phyloP scores from a whole-genome alignment of 2,797 vertebrate species.

The Trichosurus vulpecula region DNA sequence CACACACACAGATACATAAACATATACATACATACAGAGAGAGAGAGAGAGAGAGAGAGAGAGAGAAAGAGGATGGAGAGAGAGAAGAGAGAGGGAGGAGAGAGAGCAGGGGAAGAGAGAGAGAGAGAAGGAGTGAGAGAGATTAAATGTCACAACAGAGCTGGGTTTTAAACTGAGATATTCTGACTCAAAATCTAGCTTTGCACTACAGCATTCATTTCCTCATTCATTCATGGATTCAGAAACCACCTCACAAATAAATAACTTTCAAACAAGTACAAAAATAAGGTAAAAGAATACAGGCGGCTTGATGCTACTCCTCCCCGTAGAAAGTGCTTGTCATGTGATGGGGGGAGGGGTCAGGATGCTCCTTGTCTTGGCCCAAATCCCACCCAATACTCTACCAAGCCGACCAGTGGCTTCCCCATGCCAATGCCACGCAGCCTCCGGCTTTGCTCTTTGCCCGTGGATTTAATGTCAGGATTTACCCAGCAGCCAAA shows the following conservation, averaged over 20 bases:
- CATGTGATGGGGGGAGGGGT: too few species aligned
- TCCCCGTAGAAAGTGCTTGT: background rate
- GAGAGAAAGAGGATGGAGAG: too few species aligned
- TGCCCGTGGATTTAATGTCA: background rate
- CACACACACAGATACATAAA: too few species aligned
- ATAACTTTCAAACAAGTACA: background rate
- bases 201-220: background rate
- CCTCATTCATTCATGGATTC: background rate
- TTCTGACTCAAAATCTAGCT: background rate
- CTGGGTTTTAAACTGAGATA: background rate
- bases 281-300: background rate
- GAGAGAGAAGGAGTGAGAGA: too few species aligned
- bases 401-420: background rate
- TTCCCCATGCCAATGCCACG: background rate
- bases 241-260: background rate
- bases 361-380: background rate
- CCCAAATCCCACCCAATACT: background rate
- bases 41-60: too few species aligned
- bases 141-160: background rate
- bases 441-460: background rate
- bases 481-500: slow-evolving; percentile 46
- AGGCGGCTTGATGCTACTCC: background rate
- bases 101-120: too few species aligned
- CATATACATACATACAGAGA: too few species aligned
- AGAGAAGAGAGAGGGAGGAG: too few species aligned